Evolutionary conservation across 2,888 invertebrate genomes (phyloP).

Genomic region (Drosophila paramelanica): DNA sequence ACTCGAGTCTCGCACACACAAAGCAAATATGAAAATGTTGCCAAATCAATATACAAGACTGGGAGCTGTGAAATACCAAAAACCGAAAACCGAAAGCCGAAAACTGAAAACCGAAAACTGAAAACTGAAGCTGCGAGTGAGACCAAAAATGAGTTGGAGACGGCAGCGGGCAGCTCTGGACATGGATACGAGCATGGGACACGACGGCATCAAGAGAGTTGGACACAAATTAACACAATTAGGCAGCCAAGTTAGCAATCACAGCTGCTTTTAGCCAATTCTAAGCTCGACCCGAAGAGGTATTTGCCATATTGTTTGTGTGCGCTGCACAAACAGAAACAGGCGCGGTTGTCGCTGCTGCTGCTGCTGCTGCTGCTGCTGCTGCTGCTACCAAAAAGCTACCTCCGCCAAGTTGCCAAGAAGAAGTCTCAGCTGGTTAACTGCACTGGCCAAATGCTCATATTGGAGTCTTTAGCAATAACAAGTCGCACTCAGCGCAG

Average conservation of each 20-base stretch:
- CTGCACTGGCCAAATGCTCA: constrained; percentile 37
- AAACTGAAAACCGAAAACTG: constrained; percentile 24
- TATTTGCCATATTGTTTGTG: constrained; percentile 44
- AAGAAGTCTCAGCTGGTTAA: constrained; percentile 59
- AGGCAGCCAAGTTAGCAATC: constrained; percentile 39
- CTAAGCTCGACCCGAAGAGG: constrained; percentile 34
- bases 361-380: constrained; percentile 30
- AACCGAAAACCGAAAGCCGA: constrained; percentile 1
- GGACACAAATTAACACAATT: constrained; percentile 73
- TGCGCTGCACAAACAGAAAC: constrained; percentile 57
- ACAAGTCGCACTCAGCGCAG: constrained; percentile 35
- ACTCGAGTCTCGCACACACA: constrained; percentile 48
- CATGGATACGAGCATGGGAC: constrained; percentile 39
- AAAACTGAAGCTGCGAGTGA: constrained; percentile 41
- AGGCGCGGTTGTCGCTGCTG: constrained; percentile 56
- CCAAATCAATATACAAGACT: constrained; percentile 71
- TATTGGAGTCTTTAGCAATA: constrained; percentile 63
- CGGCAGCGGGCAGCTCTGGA: constrained; percentile 26
- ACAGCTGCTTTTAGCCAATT: constrained; percentile 49
- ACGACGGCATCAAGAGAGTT: constrained; percentile 48
- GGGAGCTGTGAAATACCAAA: constrained; percentile 29
- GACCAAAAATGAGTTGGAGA: constrained; percentile 10
- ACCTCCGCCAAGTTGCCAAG: constrained; percentile 39
- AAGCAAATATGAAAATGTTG: constrained; percentile 77
- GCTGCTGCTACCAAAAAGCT: neutral